Conservation (phyloP, 1,140 invertebrate genomes). For the Euschistus heros region DNA sequence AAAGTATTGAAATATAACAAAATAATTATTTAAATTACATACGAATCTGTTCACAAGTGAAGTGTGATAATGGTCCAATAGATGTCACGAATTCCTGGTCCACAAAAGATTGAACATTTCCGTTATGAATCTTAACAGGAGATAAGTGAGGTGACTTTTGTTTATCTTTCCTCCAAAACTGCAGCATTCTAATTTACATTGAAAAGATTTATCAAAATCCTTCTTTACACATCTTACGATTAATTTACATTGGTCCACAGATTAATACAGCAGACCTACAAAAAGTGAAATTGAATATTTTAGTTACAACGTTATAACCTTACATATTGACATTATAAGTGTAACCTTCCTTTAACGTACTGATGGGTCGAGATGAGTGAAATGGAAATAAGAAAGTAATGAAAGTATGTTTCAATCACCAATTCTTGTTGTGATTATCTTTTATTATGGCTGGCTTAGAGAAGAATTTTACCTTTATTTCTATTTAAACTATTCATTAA, state of each 20-base stretch:
- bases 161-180: conserved; percentile 27
- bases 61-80: conserved; percentile 20
- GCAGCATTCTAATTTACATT: conserved; percentile 22
- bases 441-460: too few relatives aligned
- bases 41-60: conserved; percentile 19
- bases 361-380: too few relatives aligned
- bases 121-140: conserved; percentile 21
- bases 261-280: neutral
- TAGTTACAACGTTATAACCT: neutral
- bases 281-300: neutral
- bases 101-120: conserved; percentile 4
- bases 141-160: conserved; percentile 17
- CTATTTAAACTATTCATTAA: too few relatives aligned
- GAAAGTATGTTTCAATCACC: too few relatives aligned
- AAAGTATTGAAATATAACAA: neutral
- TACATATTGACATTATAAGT: conserved; percentile 1
- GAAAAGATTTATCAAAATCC: neutral
- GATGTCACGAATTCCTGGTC: conserved; percentile 10
- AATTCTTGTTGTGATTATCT: too few relatives aligned
- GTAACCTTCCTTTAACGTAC: too few relatives aligned
- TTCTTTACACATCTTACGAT: neutral
- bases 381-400: too few relatives aligned
- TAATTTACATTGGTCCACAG: neutral
- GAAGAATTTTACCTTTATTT: too few relatives aligned
- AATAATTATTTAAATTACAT: conserved; percentile 9